A percentile compares a stretch with the other conserved stretches of the same genome.
Evolutionary conservation across 2,113 vertebrate species (phyloP).

Genomic region (Haemorhous mexicanus): DNA sequence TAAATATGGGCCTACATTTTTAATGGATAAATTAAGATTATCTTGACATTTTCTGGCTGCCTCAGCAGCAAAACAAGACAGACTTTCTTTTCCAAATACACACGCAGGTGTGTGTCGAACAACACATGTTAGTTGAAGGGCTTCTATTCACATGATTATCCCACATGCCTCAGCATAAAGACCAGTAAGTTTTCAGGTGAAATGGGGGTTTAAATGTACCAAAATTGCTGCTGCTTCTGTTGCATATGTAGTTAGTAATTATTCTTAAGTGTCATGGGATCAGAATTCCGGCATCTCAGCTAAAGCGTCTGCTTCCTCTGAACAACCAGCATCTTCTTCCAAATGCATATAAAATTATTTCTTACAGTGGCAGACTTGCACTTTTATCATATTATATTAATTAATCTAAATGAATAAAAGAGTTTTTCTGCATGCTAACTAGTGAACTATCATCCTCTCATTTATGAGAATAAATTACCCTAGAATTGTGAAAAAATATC

Average conservation of each 20-base stretch:
- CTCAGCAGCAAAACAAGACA: slow-evolving; percentile 69
- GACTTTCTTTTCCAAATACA: slow-evolving; percentile 73
- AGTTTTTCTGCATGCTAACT: neutral
- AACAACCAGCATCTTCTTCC: neutral
- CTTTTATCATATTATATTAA: neutral
- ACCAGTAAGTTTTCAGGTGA: slow-evolving; percentile 9
- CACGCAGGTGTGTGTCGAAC: slow-evolving; percentile 69
- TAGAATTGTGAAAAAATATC: neutral
- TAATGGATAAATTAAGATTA: slow-evolving; percentile 80
- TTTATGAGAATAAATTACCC: slow-evolving; percentile 20
- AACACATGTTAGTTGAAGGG: slow-evolving; percentile 31
- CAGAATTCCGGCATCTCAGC: slow-evolving; percentile 25
- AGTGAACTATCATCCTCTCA: neutral
- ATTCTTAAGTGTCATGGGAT: slow-evolving; percentile 19
- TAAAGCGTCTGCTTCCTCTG: neutral
- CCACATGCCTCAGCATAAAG: slow-evolving; percentile 63
- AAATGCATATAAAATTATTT: neutral
- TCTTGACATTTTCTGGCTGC: slow-evolving; percentile 73
- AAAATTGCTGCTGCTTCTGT: slow-evolving; percentile 35
- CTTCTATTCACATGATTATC: slow-evolving; percentile 34
- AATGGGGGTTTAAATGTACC: slow-evolving; percentile 5
- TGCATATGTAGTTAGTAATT: neutral
- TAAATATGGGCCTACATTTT: slow-evolving; percentile 79
- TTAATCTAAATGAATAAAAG: slow-evolving; percentile 20
- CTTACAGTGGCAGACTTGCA: neutral